These are phyloP conservation scores for Chrysolophus pictus DNA, from an alignment of 2,797 vertebrate species.

Conservation along the genomic window DNA sequence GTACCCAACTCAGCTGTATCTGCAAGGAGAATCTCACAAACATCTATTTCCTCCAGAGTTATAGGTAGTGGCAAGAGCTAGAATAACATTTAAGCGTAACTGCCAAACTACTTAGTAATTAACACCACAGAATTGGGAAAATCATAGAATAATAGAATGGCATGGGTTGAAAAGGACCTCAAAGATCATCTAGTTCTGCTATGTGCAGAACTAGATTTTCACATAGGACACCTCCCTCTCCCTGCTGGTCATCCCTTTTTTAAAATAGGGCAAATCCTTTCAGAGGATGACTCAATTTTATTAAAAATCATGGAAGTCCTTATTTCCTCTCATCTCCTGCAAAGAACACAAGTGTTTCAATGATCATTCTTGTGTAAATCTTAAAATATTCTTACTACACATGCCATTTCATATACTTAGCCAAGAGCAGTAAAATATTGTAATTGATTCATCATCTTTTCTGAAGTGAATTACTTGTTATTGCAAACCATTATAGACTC, in stretches of 20 bases:
- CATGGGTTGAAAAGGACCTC: too few species aligned
- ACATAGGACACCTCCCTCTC: too few species aligned
- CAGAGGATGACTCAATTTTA: neutral
- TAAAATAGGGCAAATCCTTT: neutral
- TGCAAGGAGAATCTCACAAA: neutral
- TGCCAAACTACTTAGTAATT: neutral
- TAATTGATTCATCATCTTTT: neutral
- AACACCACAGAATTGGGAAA: neutral
- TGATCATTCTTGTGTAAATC: neutral
- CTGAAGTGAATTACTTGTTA: constrained; percentile 4
- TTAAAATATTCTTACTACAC: neutral
- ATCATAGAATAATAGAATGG: too few species aligned
- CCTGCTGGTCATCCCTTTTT: too few species aligned
- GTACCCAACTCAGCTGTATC: neutral
- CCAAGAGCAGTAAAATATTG: constrained; percentile 18
- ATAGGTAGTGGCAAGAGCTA: neutral
- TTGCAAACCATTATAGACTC: neutral
- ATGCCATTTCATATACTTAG: neutral
- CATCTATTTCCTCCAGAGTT: neutral
- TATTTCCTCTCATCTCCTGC: neutral
- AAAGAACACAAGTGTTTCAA: neutral
- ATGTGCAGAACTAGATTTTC: too few species aligned
- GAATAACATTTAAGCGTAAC: neutral
- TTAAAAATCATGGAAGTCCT: neutral
- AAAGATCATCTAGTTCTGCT: too few species aligned